Evolutionary conservation across 2,888 invertebrate genomes (phyloP), one percentile per base, ranked within the genome.

Genomic region (Heliconius aoede): DNA sequence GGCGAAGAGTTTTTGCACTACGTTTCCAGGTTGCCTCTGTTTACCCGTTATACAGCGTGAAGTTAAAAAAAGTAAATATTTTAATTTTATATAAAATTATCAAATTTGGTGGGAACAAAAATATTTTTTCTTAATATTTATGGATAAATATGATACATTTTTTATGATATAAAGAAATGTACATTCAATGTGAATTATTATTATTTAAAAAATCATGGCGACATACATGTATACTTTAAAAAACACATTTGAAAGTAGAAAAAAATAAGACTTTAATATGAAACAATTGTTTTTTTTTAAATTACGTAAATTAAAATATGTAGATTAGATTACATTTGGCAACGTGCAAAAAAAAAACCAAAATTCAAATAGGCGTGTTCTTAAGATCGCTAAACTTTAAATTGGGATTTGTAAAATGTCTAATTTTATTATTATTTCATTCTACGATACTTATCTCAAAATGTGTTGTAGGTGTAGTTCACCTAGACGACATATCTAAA

Each of bases 281-380:
- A n/a, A 58, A 58, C 9, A n/a, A 24, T n/a, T 24, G 21, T 11
- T 11, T 58, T 9, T 58, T 24, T 26, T 58, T 58, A 24, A 21
- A 62, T 21, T 0, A 84, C 78, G 26, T 62, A n/a, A n/a, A n/a
- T 26, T 36, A 24, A 15, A 1, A 36, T 67, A 36, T 26, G 67
- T 9, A 67, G 67, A 67, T 32, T 67, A 24, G 3, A 13, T 13
- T 58, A 4, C 24, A 55, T 55, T 24, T 40, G 40, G 40, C 15
- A 40, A 40, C 40, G 4, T 32, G 32, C n/a, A 30, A 36, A 30
- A 11, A 32, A 18, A 9, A 8, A 13, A 60, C 13, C 58, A 24
- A 60, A 26, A 60, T 51, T 18, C 51, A 11, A 51, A 51, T 18
- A 18, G 21, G 51, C 4, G 28, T 18, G 4, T 28, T 21, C 15